Conservation (phyloP, 2,797 vertebrate genomes). For the Dryobates pubescens region DNA sequence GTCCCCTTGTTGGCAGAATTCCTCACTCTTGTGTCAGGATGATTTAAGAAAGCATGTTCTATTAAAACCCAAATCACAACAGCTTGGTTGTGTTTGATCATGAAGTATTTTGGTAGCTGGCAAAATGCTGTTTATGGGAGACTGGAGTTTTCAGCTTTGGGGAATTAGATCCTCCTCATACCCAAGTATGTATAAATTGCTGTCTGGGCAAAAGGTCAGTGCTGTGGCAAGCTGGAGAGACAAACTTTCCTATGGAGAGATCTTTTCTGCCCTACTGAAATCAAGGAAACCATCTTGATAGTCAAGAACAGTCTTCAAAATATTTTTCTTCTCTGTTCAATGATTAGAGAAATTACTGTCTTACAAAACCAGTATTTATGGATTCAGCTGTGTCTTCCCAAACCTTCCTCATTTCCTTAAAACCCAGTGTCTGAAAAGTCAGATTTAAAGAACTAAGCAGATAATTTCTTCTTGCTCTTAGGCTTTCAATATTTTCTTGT, state of each 20-base stretch:
- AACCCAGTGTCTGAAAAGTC: neutral
- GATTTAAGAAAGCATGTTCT: constrained; percentile 55
- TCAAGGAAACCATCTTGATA: neutral
- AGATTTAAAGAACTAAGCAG: neutral
- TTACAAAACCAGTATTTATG: neutral
- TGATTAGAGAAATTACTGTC: neutral
- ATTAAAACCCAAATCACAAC: constrained; percentile 19
- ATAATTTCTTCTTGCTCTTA: neutral
- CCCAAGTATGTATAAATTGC: neutral
- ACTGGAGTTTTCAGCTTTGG: constrained; percentile 5
- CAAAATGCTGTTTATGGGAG: constrained; percentile 34
- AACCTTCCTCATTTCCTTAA: neutral
- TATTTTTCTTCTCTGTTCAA: neutral
- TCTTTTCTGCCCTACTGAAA: neutral
- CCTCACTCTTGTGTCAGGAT: constrained; percentile 8
- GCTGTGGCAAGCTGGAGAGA: neutral
- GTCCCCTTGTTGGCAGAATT: neutral
- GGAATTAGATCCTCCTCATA: neutral
- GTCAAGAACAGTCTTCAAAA: neutral
- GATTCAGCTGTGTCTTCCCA: neutral
- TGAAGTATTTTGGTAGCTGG: constrained; percentile 31
- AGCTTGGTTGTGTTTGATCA: constrained; percentile 11
- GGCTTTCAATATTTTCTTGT: neutral
- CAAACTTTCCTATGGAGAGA: neutral
- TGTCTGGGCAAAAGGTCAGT: neutral